Percentiles rank a stretch among this genome's conserved stretches.
Conservation (phyloP, 2,888 invertebrate genomes). For the Halictus quadricinctus region DNA sequence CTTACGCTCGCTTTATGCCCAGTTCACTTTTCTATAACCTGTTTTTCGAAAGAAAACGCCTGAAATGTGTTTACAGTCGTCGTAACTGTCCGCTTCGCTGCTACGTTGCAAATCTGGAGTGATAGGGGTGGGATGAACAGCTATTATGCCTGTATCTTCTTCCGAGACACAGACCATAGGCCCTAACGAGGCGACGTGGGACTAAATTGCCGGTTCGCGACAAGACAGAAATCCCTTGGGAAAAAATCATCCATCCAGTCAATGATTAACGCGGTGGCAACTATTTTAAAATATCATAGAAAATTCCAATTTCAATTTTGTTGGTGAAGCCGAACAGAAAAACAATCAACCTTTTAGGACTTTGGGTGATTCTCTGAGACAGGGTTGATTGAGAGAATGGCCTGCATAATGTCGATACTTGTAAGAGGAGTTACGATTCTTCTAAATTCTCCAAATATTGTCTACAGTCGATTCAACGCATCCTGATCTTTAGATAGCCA, state of each 20-base stretch:
- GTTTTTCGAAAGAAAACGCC: neutral
- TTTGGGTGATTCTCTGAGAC: neutral
- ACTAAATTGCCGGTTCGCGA: neutral
- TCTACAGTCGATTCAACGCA: neutral
- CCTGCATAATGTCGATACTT: neutral
- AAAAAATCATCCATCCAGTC: no score
- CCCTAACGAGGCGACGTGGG: neutral
- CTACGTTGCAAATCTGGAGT: neutral
- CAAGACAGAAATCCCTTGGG: neutral
- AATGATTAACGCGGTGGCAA: neutral
- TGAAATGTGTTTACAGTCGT: neutral
- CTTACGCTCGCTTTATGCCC: constrained; percentile 38
- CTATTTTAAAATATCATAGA: neutral
- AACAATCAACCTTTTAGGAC: neutral
- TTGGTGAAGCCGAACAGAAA: neutral
- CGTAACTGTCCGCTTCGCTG: neutral
- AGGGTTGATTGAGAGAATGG: neutral
- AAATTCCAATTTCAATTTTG: neutral
- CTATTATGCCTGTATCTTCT: neutral
- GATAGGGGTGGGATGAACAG: neutral
- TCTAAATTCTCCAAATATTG: neutral
- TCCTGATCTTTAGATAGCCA: neutral
- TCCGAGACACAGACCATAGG: neutral
- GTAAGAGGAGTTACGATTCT: neutral
- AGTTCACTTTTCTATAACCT: constrained; percentile 11